These are phyloP conservation scores for Hydrochoerus hydrochaeris DNA, from an alignment of 2,113 vertebrate genomes.

Conservation along the genomic window DNA sequence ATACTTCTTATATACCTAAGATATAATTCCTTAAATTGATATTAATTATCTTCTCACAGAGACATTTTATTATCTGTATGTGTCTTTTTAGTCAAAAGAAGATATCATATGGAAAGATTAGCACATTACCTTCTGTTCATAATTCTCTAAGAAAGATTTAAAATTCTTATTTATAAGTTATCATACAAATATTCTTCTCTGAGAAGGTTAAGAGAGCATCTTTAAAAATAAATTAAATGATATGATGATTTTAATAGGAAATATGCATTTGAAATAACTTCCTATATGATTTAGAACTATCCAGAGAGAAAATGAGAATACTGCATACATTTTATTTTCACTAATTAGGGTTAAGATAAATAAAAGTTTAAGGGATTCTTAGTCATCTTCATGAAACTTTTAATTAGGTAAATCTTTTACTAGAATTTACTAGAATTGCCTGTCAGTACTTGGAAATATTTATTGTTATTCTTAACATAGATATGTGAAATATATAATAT, in stretches of 20 bases:
- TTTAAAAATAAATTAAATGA: neutral
- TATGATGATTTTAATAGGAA: neutral
- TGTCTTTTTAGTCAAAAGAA: neutral
- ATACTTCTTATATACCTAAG: neutral
- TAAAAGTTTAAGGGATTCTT: slow-evolving; percentile 59
- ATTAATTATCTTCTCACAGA: neutral
- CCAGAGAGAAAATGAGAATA: neutral
- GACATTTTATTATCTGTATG: neutral
- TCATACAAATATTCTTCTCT: neutral
- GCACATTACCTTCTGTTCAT: neutral
- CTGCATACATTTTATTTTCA: slow-evolving; percentile 36
- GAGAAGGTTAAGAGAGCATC: neutral
- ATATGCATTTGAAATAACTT: neutral
- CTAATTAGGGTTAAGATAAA: slow-evolving; percentile 32
- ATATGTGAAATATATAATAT: neutral
- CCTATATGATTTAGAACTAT: neutral
- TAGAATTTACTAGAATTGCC: neutral
- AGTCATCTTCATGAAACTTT: slow-evolving; percentile 53
- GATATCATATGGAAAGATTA: neutral
- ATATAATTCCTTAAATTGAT: neutral
- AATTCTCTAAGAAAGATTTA: neutral
- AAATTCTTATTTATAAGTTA: neutral
- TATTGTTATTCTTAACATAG: slow-evolving; percentile 15
- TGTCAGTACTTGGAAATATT: neutral
- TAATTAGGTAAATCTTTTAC: slow-evolving; percentile 39